Evolutionary conservation across 2,888 invertebrate genomes (phyloP), one percentile per base, ranked within the genome.

Genomic region (Rhagium mordax): DNA sequence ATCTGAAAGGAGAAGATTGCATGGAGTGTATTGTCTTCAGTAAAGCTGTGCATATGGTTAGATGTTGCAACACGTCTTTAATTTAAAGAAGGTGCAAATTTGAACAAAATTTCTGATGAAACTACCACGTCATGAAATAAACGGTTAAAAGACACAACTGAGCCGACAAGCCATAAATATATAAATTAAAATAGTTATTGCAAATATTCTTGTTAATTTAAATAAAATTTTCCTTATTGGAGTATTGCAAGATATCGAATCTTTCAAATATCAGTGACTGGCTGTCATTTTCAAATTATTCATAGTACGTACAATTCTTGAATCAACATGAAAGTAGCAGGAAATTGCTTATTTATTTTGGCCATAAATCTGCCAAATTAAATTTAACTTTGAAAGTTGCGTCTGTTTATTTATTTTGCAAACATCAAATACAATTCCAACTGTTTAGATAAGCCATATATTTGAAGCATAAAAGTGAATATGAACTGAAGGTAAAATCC

Each of bases 261-360:
- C n/a, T 13, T 5, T 41, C 5, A n/a, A 41, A 41, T n/a, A 20
- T 20, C 60, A 20, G 20, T 8, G 18, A 8, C 33, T 21, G 41
- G 20, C 61, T 47, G n/a, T n/a, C 24, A 21, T 59, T 59, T 33
- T 59, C 18, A n/a, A 10, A 33, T 33, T 33, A 10, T 41, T 15
- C 41, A n/a, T 41, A 41, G n/a, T n/a, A 13, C 2, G 41, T 2
- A 41, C 13, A n/a, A 41, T 2, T 51, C 64, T 24, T 64, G 49
- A 27, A 64, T 64, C 65, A 65, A 53, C 51, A 65, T 16, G 33
- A 41, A 62, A 62, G 18, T 41, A 29, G 18, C 69, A 69, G 69
- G 69, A 69, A 61, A 69, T 61, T 53, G 29, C 70, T 55, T 70
- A 64, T 70, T 70, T 70, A 62, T 70, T 70, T 55, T 57, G 49